Base-by-base conservation (phyloP, 1,140 invertebrate genomes). In the Centruroides sculpturatus region DNA sequence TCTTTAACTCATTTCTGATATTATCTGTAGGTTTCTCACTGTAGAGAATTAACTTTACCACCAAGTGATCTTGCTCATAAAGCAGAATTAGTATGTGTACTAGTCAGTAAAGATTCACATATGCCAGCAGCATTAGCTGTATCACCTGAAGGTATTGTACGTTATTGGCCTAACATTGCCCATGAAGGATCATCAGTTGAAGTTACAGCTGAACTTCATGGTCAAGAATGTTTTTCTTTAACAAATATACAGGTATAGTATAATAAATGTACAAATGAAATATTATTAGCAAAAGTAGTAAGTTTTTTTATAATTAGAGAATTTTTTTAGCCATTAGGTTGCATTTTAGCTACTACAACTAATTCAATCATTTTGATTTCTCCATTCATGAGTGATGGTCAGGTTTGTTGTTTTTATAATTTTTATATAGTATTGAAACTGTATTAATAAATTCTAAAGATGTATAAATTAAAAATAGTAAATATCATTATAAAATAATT, bases 51-150 rank as follows among this genome's bases (percentile, higher is more conserved):
- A 4, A 84, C 84, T 3, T 72, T 97, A 12, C 92, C 92, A 1
- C 87, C 91, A 55, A 94, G 89, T 71, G 92, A 95, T 73, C 76
- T 96, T 12, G 86, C 87, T 3, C 92, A 96, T 72, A 85, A 86
- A 72, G 89, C 92, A n/a, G 84, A 89, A 60, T 79, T 94, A 36
- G 85, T 95, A 6, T 82, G 82, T 64, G 81, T 95, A 7, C 89
- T 90, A 71, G 76, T 83, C 53, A 76, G 79, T 5, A 75, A 79
- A 62, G 82, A 83, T 11, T 80, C 81, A 61, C 84, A 85, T 57
- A 80, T 84, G 65, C 86, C 91, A 36, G 85, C 87, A 9, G 93
- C 90, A 69, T 83, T 96, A 66, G 91, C 91, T 49, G 89, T 93
- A 0, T 94, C 91, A 10, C 91, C 92, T 35, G 92, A 94, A 72